Evolutionary conservation across 1,140 invertebrate genomes (phyloP), one percentile per base, ranked within the genome.

Genomic region (Ridgeia piscesae): DNA sequence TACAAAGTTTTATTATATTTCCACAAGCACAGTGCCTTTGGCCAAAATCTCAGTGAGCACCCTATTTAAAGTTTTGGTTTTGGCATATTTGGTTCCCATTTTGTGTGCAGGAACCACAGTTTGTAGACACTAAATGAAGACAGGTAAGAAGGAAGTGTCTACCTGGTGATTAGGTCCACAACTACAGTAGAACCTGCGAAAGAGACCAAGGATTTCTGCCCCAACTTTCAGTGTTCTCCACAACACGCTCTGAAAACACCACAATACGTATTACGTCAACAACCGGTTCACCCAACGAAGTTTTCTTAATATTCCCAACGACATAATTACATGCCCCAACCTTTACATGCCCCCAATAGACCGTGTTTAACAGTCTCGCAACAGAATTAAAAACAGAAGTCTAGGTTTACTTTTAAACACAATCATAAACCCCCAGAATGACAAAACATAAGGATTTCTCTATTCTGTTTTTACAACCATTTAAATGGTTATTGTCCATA

Each of bases 141-240:
- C 27, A 21, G 34, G 33, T 33, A 88, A 50, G n/a, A 91, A 31
- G 27, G 0, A 91, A 21, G 21, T 91, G 42, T 27, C 11, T 91
- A 91, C 93, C 93, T 89, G 91, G 58, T 50, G 91, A 33, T 11
- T n/a, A 33, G 9, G 77, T 31, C 89, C 90, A 35, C 91, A 93
- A 92, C n/a, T 91, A 31, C 0, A 35, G 89, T 92, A 92, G 1
- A 93, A 91, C 91, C 91, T 92, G 93, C 77, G 34, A 48, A 92
- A 92, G 31, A 93, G 93, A 14, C 89, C 91, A n/a, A 90, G 91
- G 1, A 93, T 42, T 93, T 93, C 33, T 92, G 88, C n/a, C 11
- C 92, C 91, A 14, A 91, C 91, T 77, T 89, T 89, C n/a, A n/a
- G n/a, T 31, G 89, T 93, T 93, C 89, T 88, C 34, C 89, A 93